Conservation (phyloP, 2,888 invertebrate species). For the Macrosiphum euphorbiae region DNA sequence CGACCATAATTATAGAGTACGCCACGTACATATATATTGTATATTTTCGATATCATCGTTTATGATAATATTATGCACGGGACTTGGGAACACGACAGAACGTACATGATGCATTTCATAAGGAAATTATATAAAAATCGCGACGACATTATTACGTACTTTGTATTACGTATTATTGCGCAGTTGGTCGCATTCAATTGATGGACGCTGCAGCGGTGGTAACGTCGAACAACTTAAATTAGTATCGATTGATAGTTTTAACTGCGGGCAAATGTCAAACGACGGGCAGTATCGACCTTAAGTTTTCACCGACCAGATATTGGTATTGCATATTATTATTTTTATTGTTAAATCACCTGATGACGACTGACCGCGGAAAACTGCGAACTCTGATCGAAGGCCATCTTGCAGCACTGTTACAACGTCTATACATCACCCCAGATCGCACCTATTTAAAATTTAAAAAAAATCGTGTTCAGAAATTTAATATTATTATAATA, state of each 20-base stretch:
- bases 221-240: neutral
- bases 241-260: neutral
- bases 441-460: neutral
- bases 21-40: neutral
- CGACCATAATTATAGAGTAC: neutral
- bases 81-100: neutral
- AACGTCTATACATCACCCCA: neutral
- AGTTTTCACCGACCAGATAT: neutral
- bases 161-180: neutral
- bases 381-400: too few relatives aligned
- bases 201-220: neutral
- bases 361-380: neutral
- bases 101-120: neutral
- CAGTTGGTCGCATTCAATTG: neutral
- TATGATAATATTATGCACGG: neutral
- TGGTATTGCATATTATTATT: neutral
- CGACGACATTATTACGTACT: neutral
- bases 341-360: neutral
- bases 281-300: neutral
- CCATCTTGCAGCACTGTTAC: too few relatives aligned
- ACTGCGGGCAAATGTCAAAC: constrained; percentile 3
- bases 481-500: neutral
- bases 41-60: neutral
- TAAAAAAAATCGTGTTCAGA: neutral
- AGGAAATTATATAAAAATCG: neutral